These are phyloP conservation scores for Etia nguti DNA, from an alignment of 2,113 vertebrate genomes.

Conservation along the genomic window DNA sequence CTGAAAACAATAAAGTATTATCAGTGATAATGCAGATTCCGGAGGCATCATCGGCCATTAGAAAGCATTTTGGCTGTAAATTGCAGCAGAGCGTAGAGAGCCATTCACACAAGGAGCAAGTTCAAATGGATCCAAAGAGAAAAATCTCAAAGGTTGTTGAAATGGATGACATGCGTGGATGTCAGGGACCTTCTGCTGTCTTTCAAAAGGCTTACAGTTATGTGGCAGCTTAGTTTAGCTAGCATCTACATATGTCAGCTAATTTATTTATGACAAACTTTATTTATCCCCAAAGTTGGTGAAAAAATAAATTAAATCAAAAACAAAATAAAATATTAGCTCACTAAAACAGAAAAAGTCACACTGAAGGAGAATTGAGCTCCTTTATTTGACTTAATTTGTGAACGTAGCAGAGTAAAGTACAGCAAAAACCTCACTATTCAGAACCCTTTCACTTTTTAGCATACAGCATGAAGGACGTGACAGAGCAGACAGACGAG, in stretches of 20 bases:
- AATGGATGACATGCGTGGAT: neutral
- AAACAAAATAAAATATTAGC: neutral
- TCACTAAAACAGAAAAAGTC: neutral
- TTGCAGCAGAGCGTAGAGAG: neutral
- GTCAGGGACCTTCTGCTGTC: no score
- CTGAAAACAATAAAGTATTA: neutral
- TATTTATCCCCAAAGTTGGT: neutral
- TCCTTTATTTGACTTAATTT: neutral
- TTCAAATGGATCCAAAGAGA: neutral
- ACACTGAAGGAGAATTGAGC: neutral
- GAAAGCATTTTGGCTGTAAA: neutral
- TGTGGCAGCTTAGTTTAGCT: neutral
- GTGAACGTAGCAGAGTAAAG: neutral
- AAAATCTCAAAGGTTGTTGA: neutral
- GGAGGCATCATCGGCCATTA: accelerated
- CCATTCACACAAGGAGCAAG: neutral
- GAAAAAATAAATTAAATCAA: neutral
- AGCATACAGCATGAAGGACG: neutral
- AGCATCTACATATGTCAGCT: neutral
- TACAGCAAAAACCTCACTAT: neutral
- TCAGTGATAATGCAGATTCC: neutral
- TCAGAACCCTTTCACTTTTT: neutral
- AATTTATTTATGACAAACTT: neutral
- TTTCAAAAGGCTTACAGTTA: neutral
- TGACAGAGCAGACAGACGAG: neutral